Evolutionary conservation across 2,113 vertebrate species (phyloP).

Genomic region (Cheilinus undulatus): DNA sequence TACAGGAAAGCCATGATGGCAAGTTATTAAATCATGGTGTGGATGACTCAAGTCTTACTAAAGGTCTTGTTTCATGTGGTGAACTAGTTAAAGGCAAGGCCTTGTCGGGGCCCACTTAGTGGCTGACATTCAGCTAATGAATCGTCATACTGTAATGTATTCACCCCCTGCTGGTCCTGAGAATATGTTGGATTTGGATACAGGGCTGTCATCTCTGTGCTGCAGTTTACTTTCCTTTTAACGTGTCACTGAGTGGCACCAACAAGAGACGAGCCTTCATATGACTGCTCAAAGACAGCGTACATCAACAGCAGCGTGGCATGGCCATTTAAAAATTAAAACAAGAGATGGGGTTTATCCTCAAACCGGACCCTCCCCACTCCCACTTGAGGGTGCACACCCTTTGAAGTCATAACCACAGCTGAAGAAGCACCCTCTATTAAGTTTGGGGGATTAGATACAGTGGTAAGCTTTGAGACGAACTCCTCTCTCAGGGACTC

Average conservation of each 20-base stretch:
- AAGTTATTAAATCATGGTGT: constrained; percentile 67
- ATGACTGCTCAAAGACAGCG: constrained; percentile 25
- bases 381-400: background rate
- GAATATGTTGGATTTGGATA: constrained; percentile 58
- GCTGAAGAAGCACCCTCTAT: background rate
- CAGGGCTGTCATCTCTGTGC: constrained; percentile 39
- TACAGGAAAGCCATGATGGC: constrained; percentile 45
- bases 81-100: constrained; percentile 61
- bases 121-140: constrained; percentile 78
- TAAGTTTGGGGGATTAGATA: background rate
- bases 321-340: constrained; percentile 33
- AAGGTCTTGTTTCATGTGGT: constrained; percentile 70
- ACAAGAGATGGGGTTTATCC: background rate
- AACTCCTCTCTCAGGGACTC: background rate
- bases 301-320: constrained; percentile 33
- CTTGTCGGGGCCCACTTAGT: constrained; percentile 54
- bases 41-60: constrained; percentile 52
- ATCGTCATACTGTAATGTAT: constrained; percentile 65
- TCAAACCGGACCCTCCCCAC: background rate
- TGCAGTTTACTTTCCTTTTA: constrained; percentile 23
- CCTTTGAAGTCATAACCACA: background rate
- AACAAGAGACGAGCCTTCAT: constrained; percentile 12
- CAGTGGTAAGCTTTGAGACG: background rate
- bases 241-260: constrained; percentile 20
- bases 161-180: constrained; percentile 68